phyloP scores from a whole-genome alignment of 2,888 invertebrate species.

The Pardosa pseudoannulata region DNA sequence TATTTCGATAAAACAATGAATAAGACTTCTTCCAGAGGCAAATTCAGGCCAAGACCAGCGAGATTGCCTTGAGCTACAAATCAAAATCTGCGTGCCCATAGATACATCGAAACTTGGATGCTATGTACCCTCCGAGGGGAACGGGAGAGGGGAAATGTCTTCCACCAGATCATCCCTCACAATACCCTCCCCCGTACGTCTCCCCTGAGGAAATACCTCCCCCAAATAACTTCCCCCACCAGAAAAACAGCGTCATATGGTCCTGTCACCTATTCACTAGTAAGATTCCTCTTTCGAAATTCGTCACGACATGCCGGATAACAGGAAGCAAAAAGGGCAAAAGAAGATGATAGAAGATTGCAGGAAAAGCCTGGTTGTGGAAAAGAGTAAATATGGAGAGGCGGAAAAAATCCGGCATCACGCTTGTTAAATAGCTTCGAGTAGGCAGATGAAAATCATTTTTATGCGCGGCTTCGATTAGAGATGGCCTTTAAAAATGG shows the following conservation, averaged over 20 bases:
- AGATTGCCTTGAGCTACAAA: conserved; percentile 12
- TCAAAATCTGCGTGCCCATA: conserved; percentile 32
- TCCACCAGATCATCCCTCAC: conserved; percentile 60
- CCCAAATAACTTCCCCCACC: conserved; percentile 20
- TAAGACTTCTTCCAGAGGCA: neutral
- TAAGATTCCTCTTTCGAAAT: conserved; percentile 54
- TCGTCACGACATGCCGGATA: conserved; percentile 67
- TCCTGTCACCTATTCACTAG: conserved; percentile 54
- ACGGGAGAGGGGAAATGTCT: conserved; percentile 45
- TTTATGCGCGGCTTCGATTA: neutral
- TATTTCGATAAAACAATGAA: neutral
- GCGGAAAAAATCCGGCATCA: conserved; percentile 49
- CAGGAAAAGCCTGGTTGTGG: conserved; percentile 20
- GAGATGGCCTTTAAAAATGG: neutral
- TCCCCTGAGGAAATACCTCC: conserved; percentile 42
- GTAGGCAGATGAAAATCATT: neutral
- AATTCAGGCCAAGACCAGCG: neutral
- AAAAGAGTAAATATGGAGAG: conserved; percentile 20
- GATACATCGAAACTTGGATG: conserved; percentile 47
- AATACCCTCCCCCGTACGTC: conserved; percentile 40
- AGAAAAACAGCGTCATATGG: conserved; percentile 56
- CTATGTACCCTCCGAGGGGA: conserved; percentile 32
- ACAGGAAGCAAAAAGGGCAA: conserved; percentile 38
- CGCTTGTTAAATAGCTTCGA: conserved; percentile 26
- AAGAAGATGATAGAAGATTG: conserved; percentile 23